Conservation (phyloP, 2,797 vertebrate genomes). For the Manis javanica region DNA sequence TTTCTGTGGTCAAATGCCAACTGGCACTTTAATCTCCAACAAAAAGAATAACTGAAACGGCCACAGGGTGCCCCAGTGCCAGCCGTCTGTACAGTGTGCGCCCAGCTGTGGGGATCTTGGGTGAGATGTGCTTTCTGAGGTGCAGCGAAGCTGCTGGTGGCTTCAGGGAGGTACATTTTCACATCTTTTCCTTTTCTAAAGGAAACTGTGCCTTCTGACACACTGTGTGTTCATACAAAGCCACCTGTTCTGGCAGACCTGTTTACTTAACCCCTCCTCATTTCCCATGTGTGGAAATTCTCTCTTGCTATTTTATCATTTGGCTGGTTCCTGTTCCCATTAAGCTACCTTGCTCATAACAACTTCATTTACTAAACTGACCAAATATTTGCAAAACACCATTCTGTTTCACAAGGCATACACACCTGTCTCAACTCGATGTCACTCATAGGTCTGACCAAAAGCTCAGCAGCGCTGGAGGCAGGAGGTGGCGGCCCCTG, state of each 20-base stretch:
- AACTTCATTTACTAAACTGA: background rate
- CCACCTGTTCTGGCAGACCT: background rate
- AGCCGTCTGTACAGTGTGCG: no score
- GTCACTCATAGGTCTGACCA: background rate
- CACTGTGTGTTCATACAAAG: background rate
- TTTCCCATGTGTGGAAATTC: background rate
- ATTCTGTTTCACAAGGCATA: background rate
- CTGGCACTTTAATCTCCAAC: background rate
- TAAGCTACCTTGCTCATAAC: background rate
- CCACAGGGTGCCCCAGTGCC: no score
- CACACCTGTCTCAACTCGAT: background rate
- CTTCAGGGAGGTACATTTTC: no score
- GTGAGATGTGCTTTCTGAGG: background rate
- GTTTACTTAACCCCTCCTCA: background rate
- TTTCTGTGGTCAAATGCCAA: background rate
- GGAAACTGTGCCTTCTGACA: background rate
- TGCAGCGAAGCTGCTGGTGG: background rate
- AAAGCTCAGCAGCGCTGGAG: background rate
- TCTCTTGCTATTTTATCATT: background rate
- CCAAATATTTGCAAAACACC: background rate
- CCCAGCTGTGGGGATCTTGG: accelerated
- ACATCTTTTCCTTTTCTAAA: background rate
- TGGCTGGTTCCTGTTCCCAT: background rate
- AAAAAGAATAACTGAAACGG: background rate
- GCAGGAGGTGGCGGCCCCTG: no score